These are phyloP conservation scores for Dendrolimus punctatus DNA, from an alignment of 1,140 invertebrate genomes.

Conservation along the genomic window DNA sequence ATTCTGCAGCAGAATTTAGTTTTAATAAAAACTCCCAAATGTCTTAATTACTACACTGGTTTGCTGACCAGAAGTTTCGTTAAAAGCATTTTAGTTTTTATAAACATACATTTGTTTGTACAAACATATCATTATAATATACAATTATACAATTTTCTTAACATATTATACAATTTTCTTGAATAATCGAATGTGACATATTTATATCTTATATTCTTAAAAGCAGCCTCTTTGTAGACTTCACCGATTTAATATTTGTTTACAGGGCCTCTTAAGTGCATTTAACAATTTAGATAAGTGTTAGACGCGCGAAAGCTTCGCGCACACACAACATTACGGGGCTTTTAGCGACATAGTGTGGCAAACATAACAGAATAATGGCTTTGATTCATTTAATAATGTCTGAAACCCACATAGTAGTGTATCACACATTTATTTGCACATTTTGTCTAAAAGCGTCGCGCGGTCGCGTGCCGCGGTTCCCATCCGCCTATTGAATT, in stretches of 20 bases:
- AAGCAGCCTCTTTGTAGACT: constrained; percentile 1
- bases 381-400: constrained; percentile 35
- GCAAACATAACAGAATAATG: constrained; percentile 19
- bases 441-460: constrained; percentile 30
- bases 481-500: constrained; percentile 65
- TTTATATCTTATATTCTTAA: no score
- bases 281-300: constrained; percentile 57
- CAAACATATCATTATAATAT: no score
- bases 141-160: no score
- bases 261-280: constrained; percentile 36
- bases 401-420: constrained; percentile 31
- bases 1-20: no score
- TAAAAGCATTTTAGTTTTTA: no score
- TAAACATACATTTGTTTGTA: no score
- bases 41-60: no score
- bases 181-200: no score
- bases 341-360: constrained; percentile 26
- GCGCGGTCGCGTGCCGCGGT: constrained; percentile 45
- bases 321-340: constrained; percentile 23
- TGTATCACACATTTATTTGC: constrained; percentile 56
- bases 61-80: no score
- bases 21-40: no score
- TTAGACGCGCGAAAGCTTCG: constrained; percentile 24
- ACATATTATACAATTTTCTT: no score
- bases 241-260: constrained; percentile 15